Conservation (phyloP, 2,113 vertebrate genomes). For the Polypterus bichir region DNA sequence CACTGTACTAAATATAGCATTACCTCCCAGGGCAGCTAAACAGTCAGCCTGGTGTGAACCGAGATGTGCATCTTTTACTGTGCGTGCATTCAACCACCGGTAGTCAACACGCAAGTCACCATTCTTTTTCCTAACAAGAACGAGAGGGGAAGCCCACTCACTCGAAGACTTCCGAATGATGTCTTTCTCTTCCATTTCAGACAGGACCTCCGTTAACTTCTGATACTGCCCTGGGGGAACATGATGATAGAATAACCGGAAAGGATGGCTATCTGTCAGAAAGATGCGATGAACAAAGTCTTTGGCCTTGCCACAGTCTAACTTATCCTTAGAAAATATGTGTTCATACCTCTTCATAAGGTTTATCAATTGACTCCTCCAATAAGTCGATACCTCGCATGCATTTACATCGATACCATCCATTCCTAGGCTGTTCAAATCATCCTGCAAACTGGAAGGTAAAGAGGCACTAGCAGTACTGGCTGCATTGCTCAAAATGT, state of each 20-base stretch:
- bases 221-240: slow-evolving; percentile 17
- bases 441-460: neutral
- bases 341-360: slow-evolving; percentile 1
- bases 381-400: slow-evolving; percentile 11
- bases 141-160: slow-evolving; percentile 14
- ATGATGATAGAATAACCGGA: slow-evolving; percentile 6
- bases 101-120: slow-evolving; percentile 10
- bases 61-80: slow-evolving; percentile 11
- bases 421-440: neutral
- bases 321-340: slow-evolving; percentile 12
- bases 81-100: slow-evolving; percentile 12
- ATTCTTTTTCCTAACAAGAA: slow-evolving; percentile 21
- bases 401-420: slow-evolving; percentile 12
- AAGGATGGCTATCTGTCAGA: slow-evolving; percentile 3
- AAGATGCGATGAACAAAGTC: slow-evolving; percentile 12
- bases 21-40: slow-evolving; percentile 5
- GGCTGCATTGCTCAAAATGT: no score
- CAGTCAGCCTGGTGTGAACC: slow-evolving; percentile 10
- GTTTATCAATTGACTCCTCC: slow-evolving; percentile 1
- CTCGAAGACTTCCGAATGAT: slow-evolving; percentile 16
- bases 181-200: slow-evolving; percentile 18
- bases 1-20: neutral
- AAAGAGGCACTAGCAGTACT: neutral
- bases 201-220: slow-evolving; percentile 10
- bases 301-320: slow-evolving; percentile 12